A percentile compares a stretch with the other conserved stretches of the same genome.
phyloP scores from a whole-genome alignment of 2,888 invertebrate species.

The Carterocephalus palaemon region DNA sequence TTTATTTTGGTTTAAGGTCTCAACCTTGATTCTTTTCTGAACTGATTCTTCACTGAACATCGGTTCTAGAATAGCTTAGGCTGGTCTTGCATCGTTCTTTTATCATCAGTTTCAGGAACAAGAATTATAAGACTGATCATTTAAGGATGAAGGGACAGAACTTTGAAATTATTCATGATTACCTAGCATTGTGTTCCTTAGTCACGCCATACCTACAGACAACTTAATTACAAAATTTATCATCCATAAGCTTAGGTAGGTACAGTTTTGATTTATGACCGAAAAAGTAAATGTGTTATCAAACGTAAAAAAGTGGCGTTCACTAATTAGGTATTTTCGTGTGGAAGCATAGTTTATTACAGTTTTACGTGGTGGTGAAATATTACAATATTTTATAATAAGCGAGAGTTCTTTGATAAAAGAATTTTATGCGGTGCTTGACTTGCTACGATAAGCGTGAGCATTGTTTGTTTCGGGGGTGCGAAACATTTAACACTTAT shows the following conservation, averaged over 20 bases:
- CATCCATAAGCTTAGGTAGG: constrained; percentile 13
- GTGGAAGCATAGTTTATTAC: constrained; percentile 39
- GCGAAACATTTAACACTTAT: no score
- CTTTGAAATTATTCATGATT: not conserved
- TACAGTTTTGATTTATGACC: constrained; percentile 14
- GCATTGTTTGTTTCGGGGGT: not conserved
- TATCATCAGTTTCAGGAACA: no score
- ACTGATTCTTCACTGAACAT: no score
- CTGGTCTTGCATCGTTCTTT: no score
- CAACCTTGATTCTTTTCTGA: no score
- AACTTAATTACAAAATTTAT: constrained; percentile 20
- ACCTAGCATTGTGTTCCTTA: not conserved
- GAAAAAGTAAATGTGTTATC: constrained; percentile 5
- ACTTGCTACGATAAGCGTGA: not conserved
- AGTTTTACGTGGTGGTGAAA: constrained; percentile 35
- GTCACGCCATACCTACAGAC: constrained; percentile 10
- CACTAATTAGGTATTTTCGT: constrained; percentile 41
- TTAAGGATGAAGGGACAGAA: not conserved
- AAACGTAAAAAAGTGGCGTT: constrained; percentile 26
- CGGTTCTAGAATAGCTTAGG: no score
- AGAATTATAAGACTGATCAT: not conserved
- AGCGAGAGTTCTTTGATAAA: constrained; percentile 7
- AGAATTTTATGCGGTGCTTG: not conserved
- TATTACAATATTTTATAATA: no score
- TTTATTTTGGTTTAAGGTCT: no score